A percentile compares a stretch with the other conserved stretches of the same genome.
phyloP scores from a whole-genome alignment of 2,888 invertebrate genomes.

The Chalcis sispes region DNA sequence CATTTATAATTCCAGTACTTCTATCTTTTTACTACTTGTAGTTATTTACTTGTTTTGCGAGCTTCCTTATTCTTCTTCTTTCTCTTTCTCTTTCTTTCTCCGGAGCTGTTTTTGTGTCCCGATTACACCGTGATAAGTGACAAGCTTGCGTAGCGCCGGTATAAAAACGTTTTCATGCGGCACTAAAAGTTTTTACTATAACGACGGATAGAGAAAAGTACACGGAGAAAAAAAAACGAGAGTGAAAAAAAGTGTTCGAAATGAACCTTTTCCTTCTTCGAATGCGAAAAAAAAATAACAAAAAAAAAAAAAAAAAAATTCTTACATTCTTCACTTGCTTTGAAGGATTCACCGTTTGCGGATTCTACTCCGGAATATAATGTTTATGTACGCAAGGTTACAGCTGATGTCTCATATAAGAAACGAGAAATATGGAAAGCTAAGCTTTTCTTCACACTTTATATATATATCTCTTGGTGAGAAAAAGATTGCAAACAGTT shows the following conservation, averaged over 20 bases:
- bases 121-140: conserved; percentile 19
- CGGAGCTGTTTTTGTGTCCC: not conserved
- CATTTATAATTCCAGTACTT: too few relatives aligned
- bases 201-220: too few relatives aligned
- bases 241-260: conserved; percentile 2
- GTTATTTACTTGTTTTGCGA: conserved; percentile 27
- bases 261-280: conserved; percentile 34
- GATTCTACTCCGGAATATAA: too few relatives aligned
- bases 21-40: too few relatives aligned
- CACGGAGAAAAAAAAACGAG: not conserved
- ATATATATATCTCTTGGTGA: too few relatives aligned
- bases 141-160: not conserved
- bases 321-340: too few relatives aligned
- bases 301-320: too few relatives aligned
- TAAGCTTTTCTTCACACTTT: too few relatives aligned
- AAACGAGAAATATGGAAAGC: conserved; percentile 38
- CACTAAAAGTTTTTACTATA: too few relatives aligned
- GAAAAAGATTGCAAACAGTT: not conserved
- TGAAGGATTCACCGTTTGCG: too few relatives aligned
- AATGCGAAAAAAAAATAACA: too few relatives aligned
- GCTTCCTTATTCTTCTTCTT: not conserved
- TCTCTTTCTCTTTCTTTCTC: not conserved
- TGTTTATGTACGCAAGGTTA: not conserved
- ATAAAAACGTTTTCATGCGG: too few relatives aligned
- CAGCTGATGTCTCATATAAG: not conserved